A percentile compares a stretch with the other conserved stretches of the same genome.
phyloP scores from a whole-genome alignment of 2,888 invertebrate species.

The Leucoma salicis region DNA sequence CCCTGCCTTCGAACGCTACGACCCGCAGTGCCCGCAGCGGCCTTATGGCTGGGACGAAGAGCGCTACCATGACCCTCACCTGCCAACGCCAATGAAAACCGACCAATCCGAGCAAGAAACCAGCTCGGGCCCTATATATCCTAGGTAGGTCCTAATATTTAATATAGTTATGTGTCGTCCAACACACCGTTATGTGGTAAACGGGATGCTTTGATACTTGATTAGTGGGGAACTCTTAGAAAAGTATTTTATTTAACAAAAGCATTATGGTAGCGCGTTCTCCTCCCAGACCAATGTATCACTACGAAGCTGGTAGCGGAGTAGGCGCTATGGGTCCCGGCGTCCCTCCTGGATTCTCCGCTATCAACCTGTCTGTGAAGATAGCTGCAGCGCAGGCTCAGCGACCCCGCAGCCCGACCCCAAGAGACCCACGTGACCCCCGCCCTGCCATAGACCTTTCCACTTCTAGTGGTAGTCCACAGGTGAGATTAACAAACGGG shows the following conservation, averaged over 20 bases:
- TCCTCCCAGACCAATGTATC: conserved; percentile 88
- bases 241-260: conserved; percentile 6
- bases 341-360: conserved; percentile 89
- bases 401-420: conserved; percentile 88
- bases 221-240: conserved; percentile 6
- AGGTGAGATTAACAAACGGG: conserved; percentile 83
- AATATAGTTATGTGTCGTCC: conserved; percentile 10
- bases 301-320: conserved; percentile 85
- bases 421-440: conserved; percentile 89
- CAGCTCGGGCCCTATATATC: conserved; percentile 87
- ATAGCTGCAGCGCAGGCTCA: conserved; percentile 89
- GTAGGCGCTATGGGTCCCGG: conserved; percentile 86
- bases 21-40: conserved; percentile 75
- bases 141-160: conserved; percentile 79
- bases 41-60: conserved; percentile 83
- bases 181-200: conserved; percentile 64
- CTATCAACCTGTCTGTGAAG: conserved; percentile 92
- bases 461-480: conserved; percentile 94
- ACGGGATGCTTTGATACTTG: conserved; percentile 54
- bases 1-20: conserved; percentile 78
- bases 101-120: conserved; percentile 86
- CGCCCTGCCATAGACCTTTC: conserved; percentile 93
- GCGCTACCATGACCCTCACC: conserved; percentile 82
- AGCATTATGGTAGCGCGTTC: conserved; percentile 12
- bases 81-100: conserved; percentile 85